phyloP scores from a whole-genome alignment of 2,113 vertebrate genomes.

The Corydoras sp. region DNA sequence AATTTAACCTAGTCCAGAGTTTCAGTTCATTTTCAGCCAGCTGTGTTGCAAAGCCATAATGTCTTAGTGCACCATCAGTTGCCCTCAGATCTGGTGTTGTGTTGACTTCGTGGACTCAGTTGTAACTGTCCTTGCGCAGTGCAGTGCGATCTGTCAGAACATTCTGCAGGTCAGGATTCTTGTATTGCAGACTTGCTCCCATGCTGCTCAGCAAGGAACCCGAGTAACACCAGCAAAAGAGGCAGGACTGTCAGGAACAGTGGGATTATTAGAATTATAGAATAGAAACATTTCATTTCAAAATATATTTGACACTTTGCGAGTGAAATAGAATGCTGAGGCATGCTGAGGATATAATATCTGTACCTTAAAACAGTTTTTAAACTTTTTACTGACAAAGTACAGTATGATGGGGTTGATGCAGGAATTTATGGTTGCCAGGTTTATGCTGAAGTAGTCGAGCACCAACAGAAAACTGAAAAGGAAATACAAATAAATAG shows the following conservation, averaged over 20 bases:
- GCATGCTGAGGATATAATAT: neutral
- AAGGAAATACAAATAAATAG: neutral
- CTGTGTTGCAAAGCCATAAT: neutral
- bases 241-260: slow-evolving; percentile 29
- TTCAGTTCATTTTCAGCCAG: neutral
- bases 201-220: slow-evolving; percentile 30
- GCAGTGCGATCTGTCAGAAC: slow-evolving; percentile 24
- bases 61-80: neutral
- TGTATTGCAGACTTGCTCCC: slow-evolving; percentile 33
- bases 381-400: slow-evolving; percentile 97
- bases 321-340: neutral
- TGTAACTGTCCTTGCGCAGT: slow-evolving; percentile 39
- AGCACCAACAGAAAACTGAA: slow-evolving; percentile 83
- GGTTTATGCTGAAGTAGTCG: slow-evolving; percentile 87
- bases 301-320: too few species aligned
- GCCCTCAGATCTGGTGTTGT: neutral
- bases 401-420: slow-evolving; percentile 96
- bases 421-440: slow-evolving; percentile 95
- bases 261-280: neutral
- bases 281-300: neutral
- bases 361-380: slow-evolving; percentile 92
- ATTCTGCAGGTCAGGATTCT: slow-evolving; percentile 36
- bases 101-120: slow-evolving; percentile 10
- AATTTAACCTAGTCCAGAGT: too few species aligned
- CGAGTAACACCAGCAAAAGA: slow-evolving; percentile 41